Base-by-base conservation (phyloP, 2,113 vertebrate genomes). In the Falcunculus frontatus region DNA sequence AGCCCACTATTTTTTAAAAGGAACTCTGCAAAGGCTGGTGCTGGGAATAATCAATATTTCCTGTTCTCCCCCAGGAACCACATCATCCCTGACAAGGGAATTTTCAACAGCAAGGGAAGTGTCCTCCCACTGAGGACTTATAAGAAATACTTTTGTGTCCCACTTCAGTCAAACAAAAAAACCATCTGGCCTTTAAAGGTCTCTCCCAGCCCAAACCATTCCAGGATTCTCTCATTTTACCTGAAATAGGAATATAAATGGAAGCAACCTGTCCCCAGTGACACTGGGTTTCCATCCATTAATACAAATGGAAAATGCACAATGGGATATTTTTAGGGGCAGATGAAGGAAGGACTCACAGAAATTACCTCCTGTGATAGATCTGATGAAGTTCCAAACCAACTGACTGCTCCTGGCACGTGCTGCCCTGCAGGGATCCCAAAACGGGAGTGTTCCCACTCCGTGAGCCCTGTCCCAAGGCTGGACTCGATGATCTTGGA, bases 361-460 rank as follows among this genome's bases (percentile, higher is more conserved):
- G 44, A 73, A 85, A 30, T 9, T 7, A 46, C 2, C 32, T 79
- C 52, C 56, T 18, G 47, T 18, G 76, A 33, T 1, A 7, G 55
- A 13, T 30, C 1, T 77, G 76, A 52, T 10, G 35, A 19, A 35
- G 22, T 7, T 44, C 56, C 62, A 25, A 55, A 57, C n/a, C 2
- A 2, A 4, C 6, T 5, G 73, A 13, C 3, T 4, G 18, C 46
- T 57, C 55, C 32, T 47, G 10, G 20, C 19, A 4, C 6, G 9
- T 8, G 15, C 25, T 65, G 44, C 29, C 56, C 46, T 30, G 41
- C 57, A 37, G 42, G 29, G 25, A 59, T 0, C 69, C 77, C 35
- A 9, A 25, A 26, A 3, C 0, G 3, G 1, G 55, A 3, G 20
- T 0, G 1, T 1, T 41, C 41, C 62, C 64, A 22, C 16, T 1